phyloP scores from a whole-genome alignment of 2,888 invertebrate species.

The Thymelicus lineola region DNA sequence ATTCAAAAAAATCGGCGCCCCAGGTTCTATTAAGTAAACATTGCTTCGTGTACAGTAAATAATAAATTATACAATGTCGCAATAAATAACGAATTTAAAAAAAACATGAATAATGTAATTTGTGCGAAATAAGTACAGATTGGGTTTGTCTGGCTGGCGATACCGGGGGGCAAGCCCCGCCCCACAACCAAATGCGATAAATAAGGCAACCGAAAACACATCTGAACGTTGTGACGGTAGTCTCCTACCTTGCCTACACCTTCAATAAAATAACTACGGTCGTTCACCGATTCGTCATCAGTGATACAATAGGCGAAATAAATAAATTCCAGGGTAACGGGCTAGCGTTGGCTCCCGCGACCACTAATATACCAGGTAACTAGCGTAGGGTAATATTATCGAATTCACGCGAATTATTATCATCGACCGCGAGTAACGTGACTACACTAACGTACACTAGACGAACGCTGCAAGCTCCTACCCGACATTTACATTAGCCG shows the following conservation, averaged over 20 bases:
- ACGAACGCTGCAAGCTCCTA: constrained; percentile 81
- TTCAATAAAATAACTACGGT: not conserved
- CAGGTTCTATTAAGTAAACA: constrained; percentile 74
- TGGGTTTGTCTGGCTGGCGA: constrained; percentile 40
- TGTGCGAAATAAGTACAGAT: constrained; percentile 81
- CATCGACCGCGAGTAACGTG: constrained; percentile 40
- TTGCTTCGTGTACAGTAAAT: constrained; percentile 60
- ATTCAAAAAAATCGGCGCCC: constrained; percentile 17
- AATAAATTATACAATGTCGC: constrained; percentile 65
- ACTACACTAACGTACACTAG: constrained; percentile 52
- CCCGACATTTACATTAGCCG: constrained; percentile 68
- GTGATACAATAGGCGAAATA: constrained; percentile 33
- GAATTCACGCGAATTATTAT: constrained; percentile 36
- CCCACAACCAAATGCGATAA: constrained; percentile 26
- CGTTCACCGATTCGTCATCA: not conserved
- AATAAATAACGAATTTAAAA: constrained; percentile 65
- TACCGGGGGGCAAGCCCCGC: not conserved
- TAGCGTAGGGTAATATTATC: constrained; percentile 57
- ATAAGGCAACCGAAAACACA: constrained; percentile 12
- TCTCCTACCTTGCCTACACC: not conserved
- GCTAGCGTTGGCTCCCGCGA: constrained; percentile 52
- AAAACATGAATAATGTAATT: constrained; percentile 52
- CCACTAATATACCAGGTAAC: constrained; percentile 61
- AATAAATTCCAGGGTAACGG: constrained; percentile 38
- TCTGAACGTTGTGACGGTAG: constrained; percentile 3